A percentile compares a stretch with the other conserved stretches of the same genome.
These are phyloP conservation scores for Myopa tessellatipennis DNA, from an alignment of 2,888 invertebrate species.

Conservation along the genomic window DNA sequence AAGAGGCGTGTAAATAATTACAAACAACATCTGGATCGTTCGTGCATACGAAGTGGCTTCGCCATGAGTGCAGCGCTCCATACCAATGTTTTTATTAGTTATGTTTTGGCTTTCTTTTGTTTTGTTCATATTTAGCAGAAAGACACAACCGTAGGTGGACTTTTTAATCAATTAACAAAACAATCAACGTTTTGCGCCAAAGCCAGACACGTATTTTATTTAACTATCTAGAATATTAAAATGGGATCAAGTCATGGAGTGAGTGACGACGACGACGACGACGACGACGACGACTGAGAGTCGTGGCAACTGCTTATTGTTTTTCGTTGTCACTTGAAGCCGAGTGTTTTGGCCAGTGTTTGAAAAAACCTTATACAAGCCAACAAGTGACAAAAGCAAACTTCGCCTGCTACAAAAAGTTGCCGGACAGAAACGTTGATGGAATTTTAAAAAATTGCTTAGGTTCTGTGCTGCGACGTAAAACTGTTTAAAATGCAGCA, in stretches of 20 bases:
- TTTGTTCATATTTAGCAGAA: not conserved
- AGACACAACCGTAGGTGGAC: conserved; percentile 15
- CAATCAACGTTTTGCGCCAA: conserved; percentile 55
- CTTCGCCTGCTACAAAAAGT: conserved; percentile 23
- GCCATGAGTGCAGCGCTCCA: conserved; percentile 8
- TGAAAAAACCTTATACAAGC: not conserved
- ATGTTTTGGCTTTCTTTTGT: not conserved
- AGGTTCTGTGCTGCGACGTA: conserved; percentile 34
- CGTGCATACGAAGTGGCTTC: conserved; percentile 45
- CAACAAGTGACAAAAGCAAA: conserved; percentile 45
- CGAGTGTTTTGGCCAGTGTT: conserved; percentile 20
- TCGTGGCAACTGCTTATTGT: not conserved
- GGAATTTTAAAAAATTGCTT: conserved; percentile 44
- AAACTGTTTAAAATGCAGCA: conserved; percentile 44
- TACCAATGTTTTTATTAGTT: conserved; percentile 17
- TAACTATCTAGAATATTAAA: conserved; percentile 69
- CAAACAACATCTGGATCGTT: conserved; percentile 40
- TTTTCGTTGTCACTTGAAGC: not conserved
- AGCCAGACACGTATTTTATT: conserved; percentile 67
- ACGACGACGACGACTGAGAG: not conserved
- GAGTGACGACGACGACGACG: conserved; percentile 27
- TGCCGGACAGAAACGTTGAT: conserved; percentile 35
- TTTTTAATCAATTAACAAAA: conserved; percentile 57
- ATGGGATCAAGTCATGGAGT: conserved; percentile 62
- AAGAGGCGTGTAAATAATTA: conserved; percentile 39